Base-by-base conservation (phyloP, 2,797 vertebrate genomes). In the Peromyscus melanophrys region DNA sequence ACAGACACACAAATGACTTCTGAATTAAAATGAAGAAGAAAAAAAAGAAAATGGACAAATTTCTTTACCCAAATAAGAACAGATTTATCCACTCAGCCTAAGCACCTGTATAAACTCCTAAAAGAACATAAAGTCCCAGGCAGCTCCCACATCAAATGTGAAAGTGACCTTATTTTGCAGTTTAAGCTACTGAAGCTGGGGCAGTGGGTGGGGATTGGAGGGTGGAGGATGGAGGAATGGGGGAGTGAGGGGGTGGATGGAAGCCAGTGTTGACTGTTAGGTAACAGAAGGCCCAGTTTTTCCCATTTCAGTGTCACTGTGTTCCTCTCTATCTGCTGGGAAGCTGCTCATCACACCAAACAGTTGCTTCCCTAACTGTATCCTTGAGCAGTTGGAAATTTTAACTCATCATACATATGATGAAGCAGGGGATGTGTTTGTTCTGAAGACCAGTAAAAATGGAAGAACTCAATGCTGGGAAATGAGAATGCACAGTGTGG, bases 31-130 rank as follows among this genome's bases (percentile, higher is more conserved):
- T 14, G 14, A 95, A 71, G 29, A 52, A 95, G 92, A 69, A 87
- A 75, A 25, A 59, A 93, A 92, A 82, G 40, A 59, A 95, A 96
- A 89, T 78, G 73, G 78, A 43, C 73, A 97, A 94, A 77, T 13
- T 25, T 88, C 52, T 86, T 87, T 77, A 59, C 17, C 37, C 96
- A 43, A 88, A 2, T 40, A 52, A 93, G 43, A 82, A 91, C 37
- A 83, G 40, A 61, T 73, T 65, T n/a, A 82, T 80, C 40, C n/a
- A 49, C 31, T 95, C 2, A 17, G 34, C 31, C 91, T 85, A 87
- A 87, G 71, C 0, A 19, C 57, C 76, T 69, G 69, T 63, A 40
- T 76, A 84, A 71, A 95, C 59, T 75, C 23, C 83, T 92, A 80
- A 94, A 85, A 75, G 83, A 93, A 94, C 77, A 77, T 71, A n/a